Base-by-base conservation (phyloP, 2,797 vertebrate genomes). In the Muraenolepis orangiensis region DNA sequence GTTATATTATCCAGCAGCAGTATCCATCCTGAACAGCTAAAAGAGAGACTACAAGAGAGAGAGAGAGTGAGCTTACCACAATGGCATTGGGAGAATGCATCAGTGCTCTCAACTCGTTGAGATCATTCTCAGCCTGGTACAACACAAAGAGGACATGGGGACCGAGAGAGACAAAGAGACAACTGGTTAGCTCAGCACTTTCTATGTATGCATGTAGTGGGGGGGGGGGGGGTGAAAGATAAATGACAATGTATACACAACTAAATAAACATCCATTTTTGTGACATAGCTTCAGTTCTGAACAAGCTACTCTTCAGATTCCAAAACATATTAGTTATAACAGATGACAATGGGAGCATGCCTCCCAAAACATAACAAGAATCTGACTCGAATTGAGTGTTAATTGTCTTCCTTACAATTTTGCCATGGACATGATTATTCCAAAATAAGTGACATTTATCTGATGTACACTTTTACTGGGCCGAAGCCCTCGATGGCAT, bases 41-140 rank as follows among this genome's bases (percentile, higher is more conserved):
- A 23, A n/a, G n/a, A 64, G 57, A 61, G 51, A 57, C 18, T 20
- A 51, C 18, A n/a, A 57, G 20, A 57, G 18, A 23, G 11, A 8
- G 51, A 11, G 57, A 23, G 14, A 46, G 40, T 10, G 57, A 81
- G 84, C 97, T 98, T 97, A 99, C 98, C 98, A 98, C 95, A 95
- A 98, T 97, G 91, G 97, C 96, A 90, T 97, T 98, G 93, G 98
- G 97, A 94, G 98, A 98, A 96, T 98, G 98, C 95, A 99, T 98
- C 95, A 99, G 94, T 93, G 97, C 95, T 95, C 98, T 97, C 92
- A 99, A 95, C 92, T 99, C 98, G 91, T 99, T 99, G 93, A 99
- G 94, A 95, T 99, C 98, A 91, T 98, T 98, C 94, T 99, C 98
- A 93, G 98, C 98, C 98, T 99, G 95, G 78, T 84, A 72, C 80